phyloP scores from a whole-genome alignment of 2,888 invertebrate genomes.

The Drosophila peninsularis region DNA sequence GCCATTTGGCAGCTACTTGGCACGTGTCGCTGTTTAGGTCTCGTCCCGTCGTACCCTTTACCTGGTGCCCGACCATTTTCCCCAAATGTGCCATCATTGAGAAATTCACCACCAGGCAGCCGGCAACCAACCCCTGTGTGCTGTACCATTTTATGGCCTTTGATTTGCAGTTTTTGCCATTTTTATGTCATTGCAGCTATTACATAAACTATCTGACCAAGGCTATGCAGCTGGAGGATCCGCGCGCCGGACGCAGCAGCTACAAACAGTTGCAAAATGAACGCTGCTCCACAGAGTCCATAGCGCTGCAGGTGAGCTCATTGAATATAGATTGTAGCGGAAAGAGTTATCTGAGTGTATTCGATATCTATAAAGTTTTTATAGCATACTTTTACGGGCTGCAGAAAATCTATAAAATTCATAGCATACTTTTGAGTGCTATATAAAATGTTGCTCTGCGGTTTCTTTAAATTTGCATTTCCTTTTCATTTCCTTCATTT shows the following conservation, averaged over 20 bases:
- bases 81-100: slow-evolving; percentile 52
- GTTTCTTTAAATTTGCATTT: not conserved
- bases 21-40: slow-evolving; percentile 67
- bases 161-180: slow-evolving; percentile 56
- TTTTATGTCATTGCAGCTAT: slow-evolving; percentile 86
- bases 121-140: slow-evolving; percentile 52
- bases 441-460: not conserved
- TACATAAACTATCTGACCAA: slow-evolving; percentile 90
- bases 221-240: slow-evolving; percentile 92
- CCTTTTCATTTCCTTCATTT: slow-evolving; percentile 35
- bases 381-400: not conserved
- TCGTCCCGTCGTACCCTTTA: slow-evolving; percentile 27
- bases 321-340: not conserved
- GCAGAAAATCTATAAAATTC: not conserved
- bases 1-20: slow-evolving; percentile 77
- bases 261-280: slow-evolving; percentile 86
- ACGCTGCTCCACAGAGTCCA: slow-evolving; percentile 86
- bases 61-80: slow-evolving; percentile 26
- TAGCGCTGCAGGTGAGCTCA: slow-evolving; percentile 87
- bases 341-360: not conserved
- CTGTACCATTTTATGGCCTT: slow-evolving; percentile 49
- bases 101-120: slow-evolving; percentile 43
- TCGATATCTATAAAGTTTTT: not conserved
- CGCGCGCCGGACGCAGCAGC: slow-evolving; percentile 86
- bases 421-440: not conserved